Conservation (phyloP, 2,113 vertebrate species). For the Odobenus rosmarus region DNA sequence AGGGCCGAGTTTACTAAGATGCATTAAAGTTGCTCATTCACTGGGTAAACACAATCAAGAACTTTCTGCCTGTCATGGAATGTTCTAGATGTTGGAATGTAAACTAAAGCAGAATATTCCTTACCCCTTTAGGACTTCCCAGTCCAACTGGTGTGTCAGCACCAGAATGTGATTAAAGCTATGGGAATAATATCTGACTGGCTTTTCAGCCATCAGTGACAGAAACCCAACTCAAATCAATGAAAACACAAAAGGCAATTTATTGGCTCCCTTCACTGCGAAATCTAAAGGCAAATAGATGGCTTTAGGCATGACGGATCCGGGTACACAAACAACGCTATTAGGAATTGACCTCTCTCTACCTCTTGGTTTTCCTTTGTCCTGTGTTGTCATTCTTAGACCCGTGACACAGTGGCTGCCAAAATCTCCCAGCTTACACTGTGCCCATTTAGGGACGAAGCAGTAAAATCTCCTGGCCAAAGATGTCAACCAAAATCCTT, state of each 20-base stretch:
- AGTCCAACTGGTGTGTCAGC: neutral
- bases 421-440: neutral
- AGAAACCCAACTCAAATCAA: neutral
- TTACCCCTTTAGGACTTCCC: neutral
- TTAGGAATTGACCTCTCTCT: neutral
- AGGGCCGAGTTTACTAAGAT: neutral
- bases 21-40: neutral
- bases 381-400: neutral
- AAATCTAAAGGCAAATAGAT: neutral
- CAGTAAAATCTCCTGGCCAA: neutral
- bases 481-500: no score
- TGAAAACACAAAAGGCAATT: neutral
- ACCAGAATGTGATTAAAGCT: neutral
- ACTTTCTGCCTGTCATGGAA: neutral
- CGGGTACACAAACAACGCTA: no score
- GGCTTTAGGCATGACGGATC: neutral
- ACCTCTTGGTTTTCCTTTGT: no score
- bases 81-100: neutral
- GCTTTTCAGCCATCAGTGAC: fast-evolving
- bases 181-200: neutral
- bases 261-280: neutral
- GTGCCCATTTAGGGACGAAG: neutral
- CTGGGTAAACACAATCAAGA: neutral
- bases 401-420: no score
- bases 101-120: no score